These are phyloP conservation scores for Drosophila kambysellisi DNA, from an alignment of 2,888 invertebrate genomes.

Conservation along the genomic window DNA sequence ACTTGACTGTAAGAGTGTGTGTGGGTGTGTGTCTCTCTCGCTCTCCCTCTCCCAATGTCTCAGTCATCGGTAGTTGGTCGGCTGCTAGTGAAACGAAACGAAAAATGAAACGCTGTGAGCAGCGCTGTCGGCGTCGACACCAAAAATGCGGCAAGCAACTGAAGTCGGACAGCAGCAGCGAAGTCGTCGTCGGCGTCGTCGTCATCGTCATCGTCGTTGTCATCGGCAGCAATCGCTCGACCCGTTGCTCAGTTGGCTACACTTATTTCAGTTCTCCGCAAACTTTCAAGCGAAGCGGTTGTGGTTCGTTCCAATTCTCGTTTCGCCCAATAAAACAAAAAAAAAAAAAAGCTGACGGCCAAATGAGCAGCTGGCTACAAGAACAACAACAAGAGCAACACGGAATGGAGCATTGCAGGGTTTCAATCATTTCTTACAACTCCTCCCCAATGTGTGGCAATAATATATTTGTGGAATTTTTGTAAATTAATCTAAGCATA, in stretches of 20 bases:
- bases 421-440: conserved; percentile 46
- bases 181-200: conserved; percentile 18
- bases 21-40: conserved; percentile 58
- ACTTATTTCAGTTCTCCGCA: conserved; percentile 75
- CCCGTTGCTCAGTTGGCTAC: conserved; percentile 54
- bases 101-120: conserved; percentile 73
- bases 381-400: conserved; percentile 31
- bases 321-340: conserved; percentile 38
- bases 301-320: conserved; percentile 57
- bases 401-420: conserved; percentile 58
- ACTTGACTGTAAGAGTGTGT: conserved; percentile 42
- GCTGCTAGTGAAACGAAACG: conserved; percentile 65
- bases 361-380: conserved; percentile 56
- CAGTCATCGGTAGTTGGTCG: not conserved
- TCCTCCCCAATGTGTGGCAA: conserved; percentile 49
- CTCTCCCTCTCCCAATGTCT: conserved; percentile 10
- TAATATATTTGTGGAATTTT: conserved; percentile 37
- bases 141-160: conserved; percentile 50
- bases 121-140: conserved; percentile 64
- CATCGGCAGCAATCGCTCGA: conserved; percentile 43
- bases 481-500: conserved; percentile 30
- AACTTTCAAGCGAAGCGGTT: conserved; percentile 82
- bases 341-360: conserved; percentile 42
- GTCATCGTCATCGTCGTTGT: conserved; percentile 18
- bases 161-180: conserved; percentile 48